Base-by-base conservation (phyloP, 2,797 vertebrate genomes). In the Pelochelys cantorii region DNA sequence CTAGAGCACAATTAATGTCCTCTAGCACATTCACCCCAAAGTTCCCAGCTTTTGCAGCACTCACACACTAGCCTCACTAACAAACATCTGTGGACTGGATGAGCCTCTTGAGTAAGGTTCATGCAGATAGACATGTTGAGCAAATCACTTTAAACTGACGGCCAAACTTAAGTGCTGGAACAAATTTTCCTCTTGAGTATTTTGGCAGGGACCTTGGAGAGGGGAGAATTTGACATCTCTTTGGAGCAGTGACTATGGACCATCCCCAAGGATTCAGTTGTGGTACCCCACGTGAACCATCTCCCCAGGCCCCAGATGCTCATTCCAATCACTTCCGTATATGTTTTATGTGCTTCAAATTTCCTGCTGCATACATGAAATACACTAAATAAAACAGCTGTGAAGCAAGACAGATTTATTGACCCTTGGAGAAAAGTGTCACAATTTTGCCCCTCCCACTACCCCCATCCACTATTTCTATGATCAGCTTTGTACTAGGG, bases 51-150 rank as follows among this genome's bases (percentile, higher is more conserved):
- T 79, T 0, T 59, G 0, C 25, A 80, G 57, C 60, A 20, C 84
- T 90, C 3, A 0, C 48, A 37, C 74, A 93, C 83, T 60, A 85
- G 83, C 52, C 14, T 88, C 91, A 94, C 95, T 93, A 97, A 94
- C 89, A 95, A 18, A 87, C 71, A 84, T 3, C 90, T 85, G 85
- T 81, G 92, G 88, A 25, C 86, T 81, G 87, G 89, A 90, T 71
- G 68, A 92, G 93, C 89, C 84, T 56, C 96, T 94, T 54, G 14
- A 18, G 3, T 42, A 80, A 71, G 95, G 96, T 88, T 52, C 48
- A 77, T 52, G 48, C 42, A 77, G 42, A 52, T 52, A 77, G 23
- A 77, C 13, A 52, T 2, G 8, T 52, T 52, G 93, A 93, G 37
- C 71, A 94, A 93, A 96, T 89, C 3, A 1, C 89, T 82, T 93